Conservation (phyloP, 1,140 invertebrate genomes). For the Caenorhabditis inopinata region DNA sequence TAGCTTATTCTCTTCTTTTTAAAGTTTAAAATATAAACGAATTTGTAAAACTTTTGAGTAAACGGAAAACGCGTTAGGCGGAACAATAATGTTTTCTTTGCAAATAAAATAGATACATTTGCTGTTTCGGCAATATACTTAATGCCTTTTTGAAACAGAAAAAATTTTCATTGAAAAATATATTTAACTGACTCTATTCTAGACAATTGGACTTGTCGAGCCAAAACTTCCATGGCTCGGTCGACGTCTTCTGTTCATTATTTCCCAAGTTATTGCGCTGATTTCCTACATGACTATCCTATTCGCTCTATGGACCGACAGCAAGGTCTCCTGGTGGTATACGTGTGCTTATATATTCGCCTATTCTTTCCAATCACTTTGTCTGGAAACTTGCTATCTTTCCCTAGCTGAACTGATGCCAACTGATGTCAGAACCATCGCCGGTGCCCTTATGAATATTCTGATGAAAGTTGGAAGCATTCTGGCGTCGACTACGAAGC, state of each 20-base stretch:
- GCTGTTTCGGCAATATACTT: too few species aligned
- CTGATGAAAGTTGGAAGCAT: conserved; percentile 22
- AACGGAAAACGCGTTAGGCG: too few species aligned
- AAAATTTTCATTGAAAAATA: too few species aligned
- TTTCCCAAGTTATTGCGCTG: neutral
- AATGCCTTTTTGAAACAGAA: too few species aligned
- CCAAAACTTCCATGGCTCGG: conserved; percentile 6
- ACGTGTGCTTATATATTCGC: neutral
- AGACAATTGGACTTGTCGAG: neutral
- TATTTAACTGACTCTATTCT: neutral
- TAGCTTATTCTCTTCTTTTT: neutral
- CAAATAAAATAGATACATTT: too few species aligned
- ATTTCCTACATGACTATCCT: neutral
- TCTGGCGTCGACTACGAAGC: conserved; percentile 17
- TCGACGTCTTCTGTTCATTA: neutral
- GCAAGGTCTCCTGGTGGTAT: conserved; percentile 14
- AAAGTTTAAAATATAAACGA: too few species aligned
- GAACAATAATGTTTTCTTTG: too few species aligned
- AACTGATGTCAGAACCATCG: neutral
- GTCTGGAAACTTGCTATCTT: conserved; percentile 7
- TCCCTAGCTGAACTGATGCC: conserved; percentile 1
- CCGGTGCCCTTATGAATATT: conserved; percentile 21
- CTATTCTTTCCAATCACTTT: neutral
- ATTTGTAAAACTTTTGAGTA: too few species aligned
- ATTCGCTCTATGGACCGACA: neutral